phyloP scores from a whole-genome alignment of 2,888 invertebrate genomes.

The Mimumesa dahlbomi region DNA sequence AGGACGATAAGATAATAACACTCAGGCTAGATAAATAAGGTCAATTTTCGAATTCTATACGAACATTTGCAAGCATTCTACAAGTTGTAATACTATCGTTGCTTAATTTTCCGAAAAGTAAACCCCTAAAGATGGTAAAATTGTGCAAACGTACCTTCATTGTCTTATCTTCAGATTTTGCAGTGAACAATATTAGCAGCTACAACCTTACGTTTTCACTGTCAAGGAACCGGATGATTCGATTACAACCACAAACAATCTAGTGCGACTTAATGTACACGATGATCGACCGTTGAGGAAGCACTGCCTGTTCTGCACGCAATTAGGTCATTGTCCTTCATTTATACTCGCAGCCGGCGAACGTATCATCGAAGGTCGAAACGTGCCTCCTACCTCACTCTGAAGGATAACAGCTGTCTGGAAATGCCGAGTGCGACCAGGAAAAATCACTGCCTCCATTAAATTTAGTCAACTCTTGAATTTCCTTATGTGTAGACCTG shows the following conservation, averaged over 20 bases:
- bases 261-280: slow-evolving; percentile 40
- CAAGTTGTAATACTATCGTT: no score
- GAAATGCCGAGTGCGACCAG: no score
- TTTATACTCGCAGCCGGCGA: slow-evolving; percentile 74
- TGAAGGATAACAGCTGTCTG: slow-evolving; percentile 35
- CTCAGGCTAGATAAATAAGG: no score
- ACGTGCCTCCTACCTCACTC: slow-evolving; percentile 46
- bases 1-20: no score
- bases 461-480: no score
- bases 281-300: slow-evolving; percentile 72
- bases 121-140: no score
- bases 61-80: no score
- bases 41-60: no score
- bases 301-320: slow-evolving; percentile 77
- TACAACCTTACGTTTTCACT: slow-evolving; percentile 10
- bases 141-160: no score
- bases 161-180: slow-evolving; percentile 3
- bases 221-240: slow-evolving; percentile 12
- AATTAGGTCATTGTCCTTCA: slow-evolving; percentile 80
- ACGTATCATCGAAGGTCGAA: slow-evolving; percentile 63
- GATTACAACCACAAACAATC: slow-evolving; percentile 33
- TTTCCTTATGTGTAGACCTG: no score
- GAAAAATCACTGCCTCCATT: no score
- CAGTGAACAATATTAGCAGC: slow-evolving; percentile 13
- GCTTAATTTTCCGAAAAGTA: no score